A percentile compares a stretch with the other conserved stretches of the same genome.
Evolutionary conservation across 2,113 vertebrate genomes (phyloP).

Genomic region (Gopherus flavomarginatus): DNA sequence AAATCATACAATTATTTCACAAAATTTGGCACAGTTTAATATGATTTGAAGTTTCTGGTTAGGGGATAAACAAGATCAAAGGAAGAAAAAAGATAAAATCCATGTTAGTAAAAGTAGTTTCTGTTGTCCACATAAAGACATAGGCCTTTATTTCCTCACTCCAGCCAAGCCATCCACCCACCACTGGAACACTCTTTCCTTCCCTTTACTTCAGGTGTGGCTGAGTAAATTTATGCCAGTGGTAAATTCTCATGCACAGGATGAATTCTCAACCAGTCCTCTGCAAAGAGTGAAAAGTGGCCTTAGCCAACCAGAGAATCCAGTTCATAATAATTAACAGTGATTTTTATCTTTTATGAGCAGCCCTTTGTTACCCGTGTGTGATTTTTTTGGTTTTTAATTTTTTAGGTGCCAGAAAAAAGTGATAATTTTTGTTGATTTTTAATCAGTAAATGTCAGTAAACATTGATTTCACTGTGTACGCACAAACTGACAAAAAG

Average conservation of each 20-base stretch:
- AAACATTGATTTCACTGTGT: too few relatives aligned
- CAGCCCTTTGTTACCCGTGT: not conserved
- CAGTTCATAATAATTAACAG: not conserved
- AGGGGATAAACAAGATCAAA: not conserved
- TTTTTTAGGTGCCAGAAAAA: not conserved
- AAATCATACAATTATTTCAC: slow-evolving; percentile 4
- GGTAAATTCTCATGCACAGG: not conserved
- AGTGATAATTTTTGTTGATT: not conserved
- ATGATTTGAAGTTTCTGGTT: not conserved
- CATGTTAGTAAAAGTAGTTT: not conserved
- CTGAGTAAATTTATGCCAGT: not conserved
- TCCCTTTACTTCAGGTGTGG: not conserved
- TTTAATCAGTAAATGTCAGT: too few relatives aligned
- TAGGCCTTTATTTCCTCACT: not conserved
- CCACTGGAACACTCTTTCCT: not conserved
- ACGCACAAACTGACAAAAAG: too few relatives aligned
- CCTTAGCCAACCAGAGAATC: not conserved
- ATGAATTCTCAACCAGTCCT: not conserved
- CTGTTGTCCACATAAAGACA: not conserved
- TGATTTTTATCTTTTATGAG: not conserved
- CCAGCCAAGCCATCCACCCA: not conserved
- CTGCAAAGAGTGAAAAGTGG: not conserved
- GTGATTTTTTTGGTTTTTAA: not conserved
- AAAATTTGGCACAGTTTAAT: not conserved
- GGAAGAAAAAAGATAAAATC: not conserved